A percentile compares a stretch with the other conserved stretches of the same genome.
Conservation (phyloP, 1,140 invertebrate species). For the Fopius arisanus region DNA sequence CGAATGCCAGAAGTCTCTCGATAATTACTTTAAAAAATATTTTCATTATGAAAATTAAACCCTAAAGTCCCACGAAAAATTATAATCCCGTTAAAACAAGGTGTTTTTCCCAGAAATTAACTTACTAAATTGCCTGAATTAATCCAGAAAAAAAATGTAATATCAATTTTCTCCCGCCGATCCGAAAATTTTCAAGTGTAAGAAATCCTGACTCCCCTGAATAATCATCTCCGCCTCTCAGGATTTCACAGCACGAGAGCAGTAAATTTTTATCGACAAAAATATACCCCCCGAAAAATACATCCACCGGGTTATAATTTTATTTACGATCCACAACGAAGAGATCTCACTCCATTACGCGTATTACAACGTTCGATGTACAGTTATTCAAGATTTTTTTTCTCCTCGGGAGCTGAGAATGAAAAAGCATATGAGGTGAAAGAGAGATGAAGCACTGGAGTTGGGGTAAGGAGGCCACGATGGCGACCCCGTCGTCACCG, state of each 20-base stretch:
- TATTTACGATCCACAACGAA: conserved; percentile 32
- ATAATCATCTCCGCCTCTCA: neutral
- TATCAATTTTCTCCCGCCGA: too few species aligned
- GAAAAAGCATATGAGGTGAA: conserved; percentile 7
- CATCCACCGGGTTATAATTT: conserved; percentile 26
- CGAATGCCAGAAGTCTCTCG: neutral
- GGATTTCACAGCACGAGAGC: neutral
- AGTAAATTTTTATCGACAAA: neutral
- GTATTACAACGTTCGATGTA: conserved; percentile 8
- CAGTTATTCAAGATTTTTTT: neutral
- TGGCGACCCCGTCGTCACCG: conserved; percentile 54
- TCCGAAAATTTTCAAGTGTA: too few species aligned
- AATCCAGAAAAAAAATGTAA: too few species aligned
- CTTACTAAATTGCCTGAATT: too few species aligned
- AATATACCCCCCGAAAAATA: neutral
- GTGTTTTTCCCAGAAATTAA: too few species aligned
- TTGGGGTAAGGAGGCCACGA: conserved; percentile 54
- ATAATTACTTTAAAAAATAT: too few species aligned
- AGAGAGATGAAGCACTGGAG: conserved; percentile 29
- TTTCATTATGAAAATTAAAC: too few species aligned
- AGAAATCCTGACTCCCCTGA: too few species aligned
- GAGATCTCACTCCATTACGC: conserved; percentile 17
- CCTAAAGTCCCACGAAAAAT: too few species aligned
- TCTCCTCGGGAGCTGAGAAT: neutral
- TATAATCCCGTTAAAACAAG: too few species aligned